Conservation (phyloP, 2,113 vertebrate genomes). For the Helogale parvula region DNA sequence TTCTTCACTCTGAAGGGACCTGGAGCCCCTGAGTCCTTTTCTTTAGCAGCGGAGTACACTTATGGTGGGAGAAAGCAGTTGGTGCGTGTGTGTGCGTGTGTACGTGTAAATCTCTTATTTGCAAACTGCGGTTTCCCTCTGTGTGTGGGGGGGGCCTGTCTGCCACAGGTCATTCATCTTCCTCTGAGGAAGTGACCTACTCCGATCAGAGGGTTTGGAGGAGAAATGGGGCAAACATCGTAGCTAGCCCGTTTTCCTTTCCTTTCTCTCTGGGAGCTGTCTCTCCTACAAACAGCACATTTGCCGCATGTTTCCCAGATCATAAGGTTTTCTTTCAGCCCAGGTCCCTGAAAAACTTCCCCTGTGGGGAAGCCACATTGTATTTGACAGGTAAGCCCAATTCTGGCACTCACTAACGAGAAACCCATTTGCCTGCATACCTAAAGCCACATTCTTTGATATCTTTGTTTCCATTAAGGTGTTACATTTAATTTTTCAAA, state of each 20-base stretch:
- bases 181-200: neutral
- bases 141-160: neutral
- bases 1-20: neutral
- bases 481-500: neutral
- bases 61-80: neutral
- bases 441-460: neutral
- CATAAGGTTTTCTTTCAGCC: neutral
- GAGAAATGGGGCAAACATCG: accelerated
- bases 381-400: neutral
- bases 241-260: neutral
- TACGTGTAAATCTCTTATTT: neutral
- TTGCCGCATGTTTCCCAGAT: neutral
- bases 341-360: neutral
- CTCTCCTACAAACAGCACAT: neutral
- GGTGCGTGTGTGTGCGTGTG: neutral
- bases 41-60: neutral
- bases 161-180: neutral
- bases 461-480: neutral
- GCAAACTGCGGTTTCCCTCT: neutral
- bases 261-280: neutral
- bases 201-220: neutral
- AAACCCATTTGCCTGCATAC: neutral
- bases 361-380: neutral
- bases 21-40: neutral
- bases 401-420: neutral